Evolutionary conservation across 2,113 vertebrate species (phyloP), one percentile per base, ranked within the genome.

Genomic region (Centropus bengalensis): DNA sequence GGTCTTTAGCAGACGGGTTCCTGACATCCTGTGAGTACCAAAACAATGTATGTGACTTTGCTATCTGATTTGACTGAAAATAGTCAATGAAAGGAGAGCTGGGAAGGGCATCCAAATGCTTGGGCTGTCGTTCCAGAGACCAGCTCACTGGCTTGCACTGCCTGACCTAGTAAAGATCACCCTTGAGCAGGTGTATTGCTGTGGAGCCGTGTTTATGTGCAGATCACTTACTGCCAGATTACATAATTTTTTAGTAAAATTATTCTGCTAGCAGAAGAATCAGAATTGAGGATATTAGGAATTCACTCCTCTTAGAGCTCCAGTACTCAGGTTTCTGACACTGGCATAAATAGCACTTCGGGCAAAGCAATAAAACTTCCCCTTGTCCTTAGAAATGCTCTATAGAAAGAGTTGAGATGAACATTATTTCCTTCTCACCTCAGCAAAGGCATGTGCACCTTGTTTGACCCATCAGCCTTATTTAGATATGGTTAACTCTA

Each of bases 191-290:
- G 30, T 15, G 4, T 12, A 44, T 71, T 45, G 6, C 69, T 66
- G 42, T 38, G 77, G 58, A 85, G 67, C 69, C 81, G 64, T 93
- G 42, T 73, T 92, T 84, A 22, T 51, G 28, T 4, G 62, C 45
- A 86, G 79, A 32, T 94, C 42, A 6, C 33, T 62, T 47, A 4
- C 33, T 67, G 79, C 68, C 79, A 86, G 71, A 51, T 80, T 33
- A 59, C 51, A 32, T 80, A 45, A 90, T 28, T 82, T 27, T 44
- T 73, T 70, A 83, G 18, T 58, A 42, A 80, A 88, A 45, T 9
- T 55, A 33, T 77, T 64, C 55, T 91, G 88, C 79, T 68, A 77
- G 64, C 22, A 83, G 55, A 82, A 59, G 85, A 74, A 62, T 54
- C 27, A 7, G 54, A 49, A 71, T 49, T 19, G 52, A 78, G 32